Base-by-base conservation (phyloP, 2,113 vertebrate genomes). In the Petrocephalus zakoni region DNA sequence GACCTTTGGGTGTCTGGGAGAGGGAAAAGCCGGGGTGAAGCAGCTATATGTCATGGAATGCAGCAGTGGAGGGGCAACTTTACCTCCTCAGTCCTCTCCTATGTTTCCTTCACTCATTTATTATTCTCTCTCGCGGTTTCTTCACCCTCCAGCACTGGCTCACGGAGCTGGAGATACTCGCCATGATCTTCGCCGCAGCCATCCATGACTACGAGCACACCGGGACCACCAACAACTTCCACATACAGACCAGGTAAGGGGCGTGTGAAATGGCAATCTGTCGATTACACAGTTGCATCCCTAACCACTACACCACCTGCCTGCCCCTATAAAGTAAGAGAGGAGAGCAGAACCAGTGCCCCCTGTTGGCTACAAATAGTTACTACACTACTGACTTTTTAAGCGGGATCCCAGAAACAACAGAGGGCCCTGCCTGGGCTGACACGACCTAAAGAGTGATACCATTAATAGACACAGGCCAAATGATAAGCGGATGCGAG, bases 221-320 rank as follows among this genome's bases (percentile, higher is more conserved):
- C 0, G 98, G 98, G 91, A 99, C 98, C 90, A 99, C 98, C 93
- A 99, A 99, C 96, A 99, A 98, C 94, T 99, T 99, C 94, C 98
- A 99, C 95, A 99, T 99, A 93, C 98, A 99, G 94, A 99, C 98
- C 89, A 96, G 96, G 96, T 96, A 95, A 95, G 91, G 90, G 85
- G 58, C 21, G 11, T 5, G 47, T n/a, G n/a, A n/a, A n/a, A n/a
- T n/a, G n/a, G n/a, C n/a, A n/a, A n/a, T n/a, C n/a, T n/a, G n/a
- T n/a, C n/a, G n/a, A n/a, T n/a, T n/a, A n/a, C n/a, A n/a, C n/a
- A n/a, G n/a, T n/a, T n/a, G n/a, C n/a, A n/a, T n/a, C n/a, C n/a
- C n/a, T n/a, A n/a, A n/a, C n/a, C n/a, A n/a, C n/a, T n/a, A n/a
- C n/a, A n/a, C n/a, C n/a, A n/a, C n/a, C n/a, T n/a, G n/a, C n/a